phyloP scores from a whole-genome alignment of 2,113 vertebrate species.

The Apteryx owenii region DNA sequence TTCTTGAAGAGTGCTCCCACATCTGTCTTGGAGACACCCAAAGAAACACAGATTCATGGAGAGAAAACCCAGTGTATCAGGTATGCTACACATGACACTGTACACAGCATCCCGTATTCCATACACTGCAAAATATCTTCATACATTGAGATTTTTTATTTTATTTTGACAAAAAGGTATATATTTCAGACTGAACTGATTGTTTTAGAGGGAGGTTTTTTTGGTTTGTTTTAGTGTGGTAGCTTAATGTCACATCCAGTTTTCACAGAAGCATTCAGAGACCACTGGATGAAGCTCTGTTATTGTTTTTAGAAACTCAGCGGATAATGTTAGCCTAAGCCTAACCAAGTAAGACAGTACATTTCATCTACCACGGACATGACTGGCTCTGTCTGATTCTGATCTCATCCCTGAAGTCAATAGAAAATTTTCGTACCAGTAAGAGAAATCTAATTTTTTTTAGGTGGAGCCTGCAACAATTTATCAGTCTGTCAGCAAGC shows the following conservation, averaged over 20 bases:
- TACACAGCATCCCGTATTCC: fast-evolving
- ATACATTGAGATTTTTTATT: not conserved
- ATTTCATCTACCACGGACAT: not conserved
- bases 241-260: fast-evolving
- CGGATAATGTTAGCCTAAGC: not conserved
- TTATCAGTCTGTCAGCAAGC: not conserved
- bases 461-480: not conserved
- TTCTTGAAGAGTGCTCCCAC: not conserved
- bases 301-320: not conserved
- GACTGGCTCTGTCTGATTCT: not conserved
- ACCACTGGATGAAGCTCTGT: not conserved
- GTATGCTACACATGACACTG: too few relatives aligned
- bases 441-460: not conserved
- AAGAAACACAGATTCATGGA: not conserved
- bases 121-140: not conserved
- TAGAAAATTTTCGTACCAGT: not conserved
- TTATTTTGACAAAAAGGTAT: not conserved
- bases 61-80: not conserved
- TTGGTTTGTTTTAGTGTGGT: not conserved
- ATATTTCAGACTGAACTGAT: not conserved
- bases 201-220: not conserved
- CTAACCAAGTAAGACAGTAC: not conserved
- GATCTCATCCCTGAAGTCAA: not conserved
- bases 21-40: not conserved
- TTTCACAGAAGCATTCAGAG: not conserved